Conservation (phyloP, 2,113 vertebrate genomes). For the Edolisoma coerulescens region DNA sequence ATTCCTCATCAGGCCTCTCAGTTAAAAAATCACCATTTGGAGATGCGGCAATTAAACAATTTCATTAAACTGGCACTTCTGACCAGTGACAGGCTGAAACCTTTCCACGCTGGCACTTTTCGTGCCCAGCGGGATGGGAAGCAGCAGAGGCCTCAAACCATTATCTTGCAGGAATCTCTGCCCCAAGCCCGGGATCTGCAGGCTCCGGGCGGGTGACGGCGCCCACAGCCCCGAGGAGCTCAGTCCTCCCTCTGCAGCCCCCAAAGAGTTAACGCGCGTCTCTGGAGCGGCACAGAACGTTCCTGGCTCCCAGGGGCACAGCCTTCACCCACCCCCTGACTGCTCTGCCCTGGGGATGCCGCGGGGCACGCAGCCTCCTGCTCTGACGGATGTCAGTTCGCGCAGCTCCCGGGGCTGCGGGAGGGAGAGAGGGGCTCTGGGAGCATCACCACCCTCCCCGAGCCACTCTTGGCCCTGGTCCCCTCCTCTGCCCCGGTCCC, state of each 20-base stretch:
- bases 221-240: neutral
- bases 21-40: neutral
- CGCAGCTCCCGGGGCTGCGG: neutral
- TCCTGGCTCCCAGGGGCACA: neutral
- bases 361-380: neutral
- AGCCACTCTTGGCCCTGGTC: neutral
- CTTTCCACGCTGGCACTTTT: accelerated
- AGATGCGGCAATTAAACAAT: neutral
- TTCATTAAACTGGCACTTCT: neutral
- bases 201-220: accelerated
- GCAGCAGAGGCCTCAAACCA: neutral
- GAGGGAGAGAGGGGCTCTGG: neutral
- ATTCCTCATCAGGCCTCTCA: neutral
- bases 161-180: neutral
- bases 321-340: neutral
- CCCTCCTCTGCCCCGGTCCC: neutral
- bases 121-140: accelerated
- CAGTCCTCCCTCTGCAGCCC: neutral
- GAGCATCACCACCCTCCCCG: neutral
- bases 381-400: neutral
- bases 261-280: accelerated
- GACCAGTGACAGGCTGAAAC: no score
- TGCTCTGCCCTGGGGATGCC: neutral
- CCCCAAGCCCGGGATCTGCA: accelerated
- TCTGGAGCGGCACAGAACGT: neutral